Evolutionary conservation across 2,797 vertebrate genomes (phyloP).

Genomic region (Apogon hyalosoma): DNA sequence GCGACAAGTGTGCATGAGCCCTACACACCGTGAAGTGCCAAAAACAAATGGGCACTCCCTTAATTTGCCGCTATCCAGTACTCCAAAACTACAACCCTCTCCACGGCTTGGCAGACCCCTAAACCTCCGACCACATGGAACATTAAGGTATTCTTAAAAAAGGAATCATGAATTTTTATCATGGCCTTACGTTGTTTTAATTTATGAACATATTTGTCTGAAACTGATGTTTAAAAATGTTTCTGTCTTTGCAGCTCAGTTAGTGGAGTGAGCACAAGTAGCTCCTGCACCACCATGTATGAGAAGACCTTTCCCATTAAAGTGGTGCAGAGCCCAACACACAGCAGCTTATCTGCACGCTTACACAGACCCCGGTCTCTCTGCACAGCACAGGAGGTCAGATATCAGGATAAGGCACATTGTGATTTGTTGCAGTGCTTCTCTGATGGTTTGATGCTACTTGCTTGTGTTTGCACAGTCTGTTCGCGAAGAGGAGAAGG

Average conservation of each 20-base stretch:
- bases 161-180: neutral
- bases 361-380: conserved; percentile 67
- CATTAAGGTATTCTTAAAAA: conserved; percentile 63
- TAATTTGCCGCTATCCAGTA: conserved; percentile 55
- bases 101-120: conserved; percentile 82
- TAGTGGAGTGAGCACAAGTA: conserved; percentile 54
- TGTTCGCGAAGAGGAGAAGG: conserved; percentile 91
- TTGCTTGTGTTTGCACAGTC: conserved; percentile 80
- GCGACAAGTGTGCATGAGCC: conserved; percentile 75
- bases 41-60: conserved; percentile 86
- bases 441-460: neutral
- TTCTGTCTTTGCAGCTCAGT: conserved; percentile 51
- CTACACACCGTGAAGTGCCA: conserved; percentile 70
- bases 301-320: conserved; percentile 94
- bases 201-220: neutral
- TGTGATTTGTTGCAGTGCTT: neutral
- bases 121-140: conserved; percentile 68
- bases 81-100: conserved; percentile 62
- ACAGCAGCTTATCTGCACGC: conserved; percentile 83
- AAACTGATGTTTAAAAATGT: conserved; percentile 18
- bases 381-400: conserved; percentile 93
- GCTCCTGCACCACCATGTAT: conserved; percentile 81
- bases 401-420: conserved; percentile 19
- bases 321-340: conserved; percentile 86
- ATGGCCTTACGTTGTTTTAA: neutral